These are phyloP conservation scores for Patella vulgata DNA, from an alignment of 1,140 invertebrate genomes.

Conservation along the genomic window DNA sequence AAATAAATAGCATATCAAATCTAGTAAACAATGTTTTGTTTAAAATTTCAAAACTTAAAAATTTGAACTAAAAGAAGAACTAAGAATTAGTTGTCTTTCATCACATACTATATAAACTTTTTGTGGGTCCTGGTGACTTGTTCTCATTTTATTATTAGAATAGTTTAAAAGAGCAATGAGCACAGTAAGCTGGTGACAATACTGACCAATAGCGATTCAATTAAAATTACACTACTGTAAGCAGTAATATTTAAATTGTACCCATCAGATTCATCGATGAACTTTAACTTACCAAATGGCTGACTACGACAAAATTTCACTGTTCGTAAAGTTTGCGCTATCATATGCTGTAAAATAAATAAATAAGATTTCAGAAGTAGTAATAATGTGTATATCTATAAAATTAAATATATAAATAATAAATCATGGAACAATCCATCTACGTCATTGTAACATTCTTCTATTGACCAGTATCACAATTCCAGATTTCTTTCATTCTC, in stretches of 20 bases:
- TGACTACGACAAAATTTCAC: conserved; percentile 79
- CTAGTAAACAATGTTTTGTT: too few species aligned
- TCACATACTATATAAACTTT: too few species aligned
- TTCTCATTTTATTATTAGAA: too few species aligned
- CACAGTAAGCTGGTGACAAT: not conserved
- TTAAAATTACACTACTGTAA: not conserved
- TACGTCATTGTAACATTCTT: not conserved
- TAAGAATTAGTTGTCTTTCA: too few species aligned
- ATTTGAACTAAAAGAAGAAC: too few species aligned
- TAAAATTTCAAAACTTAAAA: too few species aligned
- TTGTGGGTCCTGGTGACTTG: too few species aligned
- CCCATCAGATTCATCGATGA: too few species aligned
- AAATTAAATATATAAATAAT: not conserved
- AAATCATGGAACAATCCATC: not conserved
- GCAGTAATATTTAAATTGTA: too few species aligned
- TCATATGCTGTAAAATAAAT: conserved; percentile 74
- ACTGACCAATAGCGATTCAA: not conserved
- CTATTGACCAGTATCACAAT: not conserved
- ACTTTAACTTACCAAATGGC: conserved; percentile 75
- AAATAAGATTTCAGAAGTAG: too few species aligned
- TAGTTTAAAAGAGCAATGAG: too few species aligned
- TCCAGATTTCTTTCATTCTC: not conserved
- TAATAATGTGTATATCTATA: not conserved
- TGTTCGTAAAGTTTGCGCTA: conserved; percentile 83
- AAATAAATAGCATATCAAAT: too few species aligned